Evolutionary conservation across 2,797 vertebrate species (phyloP).

Genomic region (Scyliorhinus canicula): DNA sequence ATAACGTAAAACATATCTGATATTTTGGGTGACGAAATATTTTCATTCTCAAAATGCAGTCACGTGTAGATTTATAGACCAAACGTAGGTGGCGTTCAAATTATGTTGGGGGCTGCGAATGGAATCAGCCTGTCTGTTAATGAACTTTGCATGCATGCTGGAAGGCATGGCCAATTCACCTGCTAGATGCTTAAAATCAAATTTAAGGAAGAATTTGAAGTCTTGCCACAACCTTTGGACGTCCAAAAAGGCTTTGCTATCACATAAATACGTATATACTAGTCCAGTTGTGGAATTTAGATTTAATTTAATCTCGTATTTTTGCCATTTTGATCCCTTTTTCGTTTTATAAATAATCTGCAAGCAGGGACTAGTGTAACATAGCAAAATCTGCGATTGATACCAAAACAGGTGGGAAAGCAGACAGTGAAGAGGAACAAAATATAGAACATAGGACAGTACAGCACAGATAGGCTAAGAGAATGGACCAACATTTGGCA

Average conservation of each 20-base stretch:
- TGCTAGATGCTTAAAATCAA: background rate
- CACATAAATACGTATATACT: background rate
- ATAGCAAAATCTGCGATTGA: no score
- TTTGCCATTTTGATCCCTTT: background rate
- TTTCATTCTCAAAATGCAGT: background rate
- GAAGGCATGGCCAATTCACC: background rate
- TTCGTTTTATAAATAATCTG: background rate
- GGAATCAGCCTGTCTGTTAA: background rate
- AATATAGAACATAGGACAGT: no score
- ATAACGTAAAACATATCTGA: background rate
- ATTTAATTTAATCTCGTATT: background rate
- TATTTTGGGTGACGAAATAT: background rate
- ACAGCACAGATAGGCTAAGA: no score
- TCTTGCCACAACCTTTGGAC: background rate
- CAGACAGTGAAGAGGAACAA: no score
- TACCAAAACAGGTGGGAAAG: no score
- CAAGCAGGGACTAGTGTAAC: no score
- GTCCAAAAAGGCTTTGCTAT: background rate
- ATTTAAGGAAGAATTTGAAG: background rate
- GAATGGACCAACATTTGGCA: no score
- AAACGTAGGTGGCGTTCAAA: background rate
- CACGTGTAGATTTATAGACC: background rate
- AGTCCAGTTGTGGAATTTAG: no score
- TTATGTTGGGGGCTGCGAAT: background rate
- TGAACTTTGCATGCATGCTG: background rate